phyloP scores from a whole-genome alignment of 2,113 vertebrate genomes.

The Oophaga pumilio region DNA sequence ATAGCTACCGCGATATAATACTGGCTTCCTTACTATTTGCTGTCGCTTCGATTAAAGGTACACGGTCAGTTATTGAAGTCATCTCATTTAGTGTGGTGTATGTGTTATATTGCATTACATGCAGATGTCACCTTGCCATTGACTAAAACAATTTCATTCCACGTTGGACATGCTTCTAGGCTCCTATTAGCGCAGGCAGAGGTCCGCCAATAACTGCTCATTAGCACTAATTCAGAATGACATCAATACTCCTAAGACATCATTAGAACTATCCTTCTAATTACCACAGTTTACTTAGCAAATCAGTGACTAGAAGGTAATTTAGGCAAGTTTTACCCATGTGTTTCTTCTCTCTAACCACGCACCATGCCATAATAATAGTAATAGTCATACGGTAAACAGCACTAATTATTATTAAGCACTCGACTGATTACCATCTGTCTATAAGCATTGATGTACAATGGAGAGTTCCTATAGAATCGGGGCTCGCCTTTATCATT shows the following conservation, averaged over 20 bases:
- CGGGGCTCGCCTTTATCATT: neutral
- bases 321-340: constrained; percentile 23
- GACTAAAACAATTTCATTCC: constrained; percentile 49
- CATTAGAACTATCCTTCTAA: constrained; percentile 43
- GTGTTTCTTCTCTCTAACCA: constrained; percentile 18
- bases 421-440: constrained; percentile 13
- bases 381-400: neutral
- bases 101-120: constrained; percentile 14
- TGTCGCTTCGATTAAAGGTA: neutral
- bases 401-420: constrained; percentile 12
- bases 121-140: constrained; percentile 49
- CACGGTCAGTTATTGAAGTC: neutral
- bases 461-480: neutral
- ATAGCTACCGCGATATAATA: neutral
- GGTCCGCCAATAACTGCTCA: constrained; percentile 44
- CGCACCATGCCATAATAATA: constrained; percentile 12
- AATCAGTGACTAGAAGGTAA: constrained; percentile 34
- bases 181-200: constrained; percentile 43
- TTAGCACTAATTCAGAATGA: constrained; percentile 55
- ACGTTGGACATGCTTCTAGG: constrained; percentile 41
- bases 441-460: neutral
- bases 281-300: constrained; percentile 46
- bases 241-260: constrained; percentile 48
- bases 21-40: neutral
- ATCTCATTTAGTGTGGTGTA: neutral